These are phyloP conservation scores for Brachirus orientalis DNA, from an alignment of 2,113 vertebrate species.

Conservation along the genomic window DNA sequence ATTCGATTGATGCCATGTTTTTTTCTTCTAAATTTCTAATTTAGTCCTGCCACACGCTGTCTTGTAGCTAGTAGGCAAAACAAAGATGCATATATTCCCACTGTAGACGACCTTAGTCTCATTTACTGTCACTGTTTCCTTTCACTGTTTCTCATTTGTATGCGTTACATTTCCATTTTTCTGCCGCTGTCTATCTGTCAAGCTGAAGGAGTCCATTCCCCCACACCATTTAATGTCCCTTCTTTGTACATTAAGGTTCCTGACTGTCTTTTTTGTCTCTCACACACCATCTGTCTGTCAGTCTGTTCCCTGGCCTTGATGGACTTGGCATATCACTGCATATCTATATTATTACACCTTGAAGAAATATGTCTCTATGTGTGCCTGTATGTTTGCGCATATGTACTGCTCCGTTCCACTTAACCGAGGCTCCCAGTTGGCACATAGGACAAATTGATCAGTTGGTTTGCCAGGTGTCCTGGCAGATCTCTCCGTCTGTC, in stretches of 20 bases:
- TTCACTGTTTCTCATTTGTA: slow-evolving; percentile 36
- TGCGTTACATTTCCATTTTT: background rate
- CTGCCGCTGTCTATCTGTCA: slow-evolving; percentile 28
- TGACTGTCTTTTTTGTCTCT: slow-evolving; percentile 28
- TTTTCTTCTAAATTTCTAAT: background rate
- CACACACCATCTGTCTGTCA: slow-evolving; percentile 48
- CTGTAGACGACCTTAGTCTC: slow-evolving; percentile 38
- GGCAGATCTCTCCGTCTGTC: slow-evolving; percentile 64
- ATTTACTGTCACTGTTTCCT: slow-evolving; percentile 20
- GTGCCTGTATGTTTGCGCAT: slow-evolving; percentile 12
- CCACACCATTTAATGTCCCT: slow-evolving; percentile 24
- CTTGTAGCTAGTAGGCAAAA: background rate
- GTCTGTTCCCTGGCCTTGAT: background rate
- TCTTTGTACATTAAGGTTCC: slow-evolving; percentile 25
- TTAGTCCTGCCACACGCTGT: too few relatives aligned
- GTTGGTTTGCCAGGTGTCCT: slow-evolving; percentile 75
- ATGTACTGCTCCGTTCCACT: slow-evolving; percentile 43
- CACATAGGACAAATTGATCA: slow-evolving; percentile 74
- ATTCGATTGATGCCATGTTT: slow-evolving; percentile 18
- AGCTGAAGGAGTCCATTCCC: slow-evolving; percentile 20
- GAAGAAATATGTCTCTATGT: slow-evolving; percentile 25
- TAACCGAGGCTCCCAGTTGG: slow-evolving; percentile 63
- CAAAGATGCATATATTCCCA: too few relatives aligned
- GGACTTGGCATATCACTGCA: slow-evolving; percentile 36
- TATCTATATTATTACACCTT: slow-evolving; percentile 61